Evolutionary conservation across 2,888 invertebrate genomes (phyloP).

Genomic region (Notodonta dromedarius): DNA sequence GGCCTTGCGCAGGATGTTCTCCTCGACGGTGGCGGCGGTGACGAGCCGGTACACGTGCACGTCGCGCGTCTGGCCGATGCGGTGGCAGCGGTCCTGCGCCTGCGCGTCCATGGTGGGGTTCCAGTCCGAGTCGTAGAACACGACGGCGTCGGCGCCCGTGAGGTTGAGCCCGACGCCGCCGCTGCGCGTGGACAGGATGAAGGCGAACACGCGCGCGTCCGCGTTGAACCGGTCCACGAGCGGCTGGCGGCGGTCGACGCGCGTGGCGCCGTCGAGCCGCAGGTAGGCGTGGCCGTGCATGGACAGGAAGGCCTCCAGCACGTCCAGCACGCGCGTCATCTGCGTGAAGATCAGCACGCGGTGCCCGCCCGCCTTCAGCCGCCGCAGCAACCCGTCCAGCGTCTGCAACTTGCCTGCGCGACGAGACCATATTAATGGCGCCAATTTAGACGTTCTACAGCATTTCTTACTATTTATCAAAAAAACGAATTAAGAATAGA

Average conservation of each 20-base stretch:
- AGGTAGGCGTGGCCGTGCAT: conserved; percentile 98
- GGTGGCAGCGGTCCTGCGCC: conserved; percentile 97
- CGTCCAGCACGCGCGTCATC: conserved; percentile 99
- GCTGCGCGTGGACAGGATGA: conserved; percentile 98
- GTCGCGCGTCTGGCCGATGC: conserved; percentile 99
- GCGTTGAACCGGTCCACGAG: conserved; percentile 99
- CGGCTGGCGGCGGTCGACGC: conserved; percentile 97
- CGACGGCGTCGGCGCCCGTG: conserved; percentile 99
- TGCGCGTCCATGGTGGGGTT: conserved; percentile 99
- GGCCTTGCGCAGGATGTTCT: conserved; percentile 99
- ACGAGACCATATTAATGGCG: too few species aligned
- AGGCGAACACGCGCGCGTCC: conserved; percentile 97
- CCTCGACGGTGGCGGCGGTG: conserved; percentile 98
- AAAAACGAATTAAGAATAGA: too few species aligned
- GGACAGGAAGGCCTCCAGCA: conserved; percentile 98
- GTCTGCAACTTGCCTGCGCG: conserved; percentile 91
- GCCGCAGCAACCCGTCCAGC: conserved; percentile 91
- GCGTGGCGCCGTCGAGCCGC: conserved; percentile 97
- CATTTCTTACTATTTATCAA: too few species aligned
- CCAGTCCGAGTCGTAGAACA: conserved; percentile 99
- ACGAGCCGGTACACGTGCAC: conserved; percentile 99
- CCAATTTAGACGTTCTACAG: too few species aligned
- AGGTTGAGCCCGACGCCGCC: conserved; percentile 99
- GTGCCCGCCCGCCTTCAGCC: conserved; percentile 93
- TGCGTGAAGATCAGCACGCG: conserved; percentile 99